Percentiles rank a stretch among this genome's conserved stretches.
Evolutionary conservation across 2,888 invertebrate genomes (phyloP).

Genomic region (Stomorhina lunata): DNA sequence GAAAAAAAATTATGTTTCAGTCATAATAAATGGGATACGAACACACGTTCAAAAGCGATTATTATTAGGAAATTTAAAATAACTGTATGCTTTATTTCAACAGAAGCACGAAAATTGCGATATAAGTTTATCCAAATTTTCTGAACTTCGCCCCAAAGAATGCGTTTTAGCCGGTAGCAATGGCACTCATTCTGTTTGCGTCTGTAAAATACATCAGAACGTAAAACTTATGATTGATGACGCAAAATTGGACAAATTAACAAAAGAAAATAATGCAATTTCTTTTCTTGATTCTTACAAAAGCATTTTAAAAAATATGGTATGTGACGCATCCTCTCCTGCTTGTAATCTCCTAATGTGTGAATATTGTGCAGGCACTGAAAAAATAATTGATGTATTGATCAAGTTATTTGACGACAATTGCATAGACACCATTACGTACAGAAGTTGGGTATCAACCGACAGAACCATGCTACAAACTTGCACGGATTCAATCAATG

Average conservation of each 20-base stretch:
- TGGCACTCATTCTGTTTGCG: background rate
- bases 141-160: background rate
- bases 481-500: no score
- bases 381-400: background rate
- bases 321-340: no score
- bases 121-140: background rate
- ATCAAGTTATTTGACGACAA: background rate
- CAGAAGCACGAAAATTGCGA: background rate
- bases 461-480: background rate
- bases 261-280: no score
- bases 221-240: background rate
- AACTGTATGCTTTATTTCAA: no score
- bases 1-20: background rate
- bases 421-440: background rate
- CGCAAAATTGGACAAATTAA: background rate
- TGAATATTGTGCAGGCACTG: background rate
- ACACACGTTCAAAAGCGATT: background rate
- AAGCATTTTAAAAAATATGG: no score
- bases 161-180: background rate
- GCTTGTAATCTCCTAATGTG: background rate
- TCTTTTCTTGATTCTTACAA: no score
- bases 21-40: background rate
- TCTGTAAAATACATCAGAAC: background rate
- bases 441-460: background rate
- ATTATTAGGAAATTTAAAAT: background rate